Percentiles rank a stretch among this genome's conserved stretches.
These are phyloP conservation scores for Atherinomorus stipes DNA, from an alignment of 2,113 vertebrate genomes.

Conservation along the genomic window DNA sequence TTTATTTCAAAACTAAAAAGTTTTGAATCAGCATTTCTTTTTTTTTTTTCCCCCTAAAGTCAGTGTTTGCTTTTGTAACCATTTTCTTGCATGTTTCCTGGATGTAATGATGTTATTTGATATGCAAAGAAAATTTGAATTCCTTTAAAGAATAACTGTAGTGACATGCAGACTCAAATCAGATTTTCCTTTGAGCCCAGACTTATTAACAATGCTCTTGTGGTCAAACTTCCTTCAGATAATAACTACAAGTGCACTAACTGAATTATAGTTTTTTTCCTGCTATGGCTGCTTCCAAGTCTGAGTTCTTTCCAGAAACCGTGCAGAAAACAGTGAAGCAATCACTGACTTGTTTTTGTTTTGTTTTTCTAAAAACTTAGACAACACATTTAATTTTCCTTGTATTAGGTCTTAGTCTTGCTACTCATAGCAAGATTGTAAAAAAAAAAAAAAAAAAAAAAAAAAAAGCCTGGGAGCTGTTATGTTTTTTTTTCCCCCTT, in stretches of 20 bases:
- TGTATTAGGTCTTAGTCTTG: slow-evolving; percentile 24
- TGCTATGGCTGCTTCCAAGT: slow-evolving; percentile 13
- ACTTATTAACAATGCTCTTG: not conserved
- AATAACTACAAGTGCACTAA: not conserved
- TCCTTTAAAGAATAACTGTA: too few relatives aligned
- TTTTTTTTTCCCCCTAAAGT: not conserved
- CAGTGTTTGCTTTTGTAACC: not conserved
- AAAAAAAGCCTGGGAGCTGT: slow-evolving; percentile 51
- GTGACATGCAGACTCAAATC: slow-evolving; percentile 5
- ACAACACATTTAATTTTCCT: not conserved
- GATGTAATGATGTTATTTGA: slow-evolving; percentile 16
- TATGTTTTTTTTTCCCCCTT: slow-evolving; percentile 42
- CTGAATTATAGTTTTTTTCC: not conserved
- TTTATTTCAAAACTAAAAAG: slow-evolving; percentile 7
- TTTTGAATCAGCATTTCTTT: not conserved
- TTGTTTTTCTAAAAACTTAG: not conserved
- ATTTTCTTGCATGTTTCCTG: slow-evolving; percentile 8
- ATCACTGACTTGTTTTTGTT: not conserved
- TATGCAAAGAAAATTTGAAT: not conserved
- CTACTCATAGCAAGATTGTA: slow-evolving; percentile 57
- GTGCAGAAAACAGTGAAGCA: not conserved
- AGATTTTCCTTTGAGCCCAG: not conserved
- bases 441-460: too few relatives aligned
- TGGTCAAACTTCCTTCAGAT: slow-evolving; percentile 17
- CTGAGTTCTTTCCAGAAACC: slow-evolving; percentile 8